Evolutionary conservation across 53 echinoderm and acorn worm species (phyloP).

Genomic region (Stichopus horrens): DNA sequence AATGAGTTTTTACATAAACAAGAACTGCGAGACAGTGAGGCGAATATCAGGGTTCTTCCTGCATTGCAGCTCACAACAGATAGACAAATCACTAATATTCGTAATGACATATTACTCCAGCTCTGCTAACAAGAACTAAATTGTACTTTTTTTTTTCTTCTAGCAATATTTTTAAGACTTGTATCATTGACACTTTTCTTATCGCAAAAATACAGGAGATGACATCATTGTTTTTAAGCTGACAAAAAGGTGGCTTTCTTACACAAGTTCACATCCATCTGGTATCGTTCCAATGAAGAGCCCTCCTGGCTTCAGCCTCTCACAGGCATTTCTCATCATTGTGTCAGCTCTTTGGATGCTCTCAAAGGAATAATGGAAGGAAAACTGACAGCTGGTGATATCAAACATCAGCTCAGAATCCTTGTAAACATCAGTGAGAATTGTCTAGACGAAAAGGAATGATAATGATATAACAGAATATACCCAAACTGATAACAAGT

Average conservation of each 20-base stretch:
- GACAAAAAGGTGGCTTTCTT: slow-evolving; percentile 28
- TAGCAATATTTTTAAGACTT: neutral
- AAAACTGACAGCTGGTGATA: slow-evolving; percentile 91
- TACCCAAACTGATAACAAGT: neutral
- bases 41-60: no score
- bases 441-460: slow-evolving; percentile 35
- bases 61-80: no score
- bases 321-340: slow-evolving; percentile 95
- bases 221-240: neutral
- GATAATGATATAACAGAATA: neutral
- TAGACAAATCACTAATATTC: no score
- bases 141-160: no score
- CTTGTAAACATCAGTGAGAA: slow-evolving; percentile 69
- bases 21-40: no score
- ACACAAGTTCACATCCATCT: slow-evolving; percentile 94
- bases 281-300: slow-evolving; percentile 94
- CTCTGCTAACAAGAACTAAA: no score
- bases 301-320: slow-evolving; percentile 80
- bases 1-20: no score
- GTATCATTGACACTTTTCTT: neutral
- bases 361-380: slow-evolving; percentile 97
- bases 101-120: no score
- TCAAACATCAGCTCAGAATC: slow-evolving; percentile 74
- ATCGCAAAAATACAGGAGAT: neutral
- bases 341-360: slow-evolving; percentile 72